phyloP scores from a whole-genome alignment of 2,888 invertebrate species.

The Teinopalpus imperialis region DNA sequence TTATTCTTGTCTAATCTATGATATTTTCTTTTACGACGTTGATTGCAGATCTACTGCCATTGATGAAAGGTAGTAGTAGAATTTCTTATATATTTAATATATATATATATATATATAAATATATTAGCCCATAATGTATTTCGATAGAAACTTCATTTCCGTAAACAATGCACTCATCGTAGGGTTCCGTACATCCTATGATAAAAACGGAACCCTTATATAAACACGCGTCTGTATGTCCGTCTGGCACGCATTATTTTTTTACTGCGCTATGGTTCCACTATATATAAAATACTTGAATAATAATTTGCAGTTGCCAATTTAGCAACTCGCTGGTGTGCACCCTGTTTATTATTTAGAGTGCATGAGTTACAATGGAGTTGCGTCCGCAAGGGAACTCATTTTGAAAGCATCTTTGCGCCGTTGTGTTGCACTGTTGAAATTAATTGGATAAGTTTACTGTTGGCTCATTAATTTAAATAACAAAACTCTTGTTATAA shows the following conservation, averaged over 20 bases:
- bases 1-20: no score
- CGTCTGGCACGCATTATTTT: no score
- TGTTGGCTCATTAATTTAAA: constrained; percentile 2
- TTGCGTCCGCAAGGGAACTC: constrained; percentile 1
- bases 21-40: background rate
- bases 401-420: constrained; percentile 4
- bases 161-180: no score
- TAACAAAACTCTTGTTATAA: background rate
- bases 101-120: no score
- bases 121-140: no score
- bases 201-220: no score
- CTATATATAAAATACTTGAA: background rate
- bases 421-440: constrained; percentile 1
- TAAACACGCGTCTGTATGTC: no score
- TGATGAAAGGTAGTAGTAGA: no score
- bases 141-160: no score
- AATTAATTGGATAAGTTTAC: constrained; percentile 9
- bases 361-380: constrained; percentile 13
- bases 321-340: background rate
- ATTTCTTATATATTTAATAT: no score
- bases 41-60: background rate
- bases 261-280: no score
- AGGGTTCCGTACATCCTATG: no score
- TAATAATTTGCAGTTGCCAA: constrained; percentile 6
- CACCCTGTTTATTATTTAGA: constrained; percentile 7